Conservation (phyloP, 2,113 vertebrate genomes). For the Piprites chloris region DNA sequence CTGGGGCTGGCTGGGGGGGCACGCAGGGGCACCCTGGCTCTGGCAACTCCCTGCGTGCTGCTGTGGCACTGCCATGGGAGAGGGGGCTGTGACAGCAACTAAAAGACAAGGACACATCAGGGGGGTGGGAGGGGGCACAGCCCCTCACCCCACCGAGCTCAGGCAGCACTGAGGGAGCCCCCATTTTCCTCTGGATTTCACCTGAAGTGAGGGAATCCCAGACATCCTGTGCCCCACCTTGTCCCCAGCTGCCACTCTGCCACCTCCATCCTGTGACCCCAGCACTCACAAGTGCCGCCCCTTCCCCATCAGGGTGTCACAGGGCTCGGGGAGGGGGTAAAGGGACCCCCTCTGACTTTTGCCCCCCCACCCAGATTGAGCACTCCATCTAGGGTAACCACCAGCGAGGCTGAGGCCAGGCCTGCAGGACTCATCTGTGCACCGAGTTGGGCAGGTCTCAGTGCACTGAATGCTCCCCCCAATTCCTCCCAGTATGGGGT, state of each 20-base stretch:
- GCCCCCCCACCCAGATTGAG: neutral
- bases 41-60: neutral
- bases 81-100: neutral
- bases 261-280: neutral
- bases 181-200: neutral
- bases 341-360: neutral
- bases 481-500: neutral
- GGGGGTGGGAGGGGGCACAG: neutral
- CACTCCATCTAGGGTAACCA: neutral
- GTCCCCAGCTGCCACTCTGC: neutral
- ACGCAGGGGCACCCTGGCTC: neutral
- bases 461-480: accelerated
- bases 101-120: neutral
- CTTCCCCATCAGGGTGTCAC: accelerated
- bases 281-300: neutral
- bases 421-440: neutral
- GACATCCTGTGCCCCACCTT: neutral
- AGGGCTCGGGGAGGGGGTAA: neutral
- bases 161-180: neutral
- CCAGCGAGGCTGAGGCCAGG: neutral
- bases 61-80: neutral
- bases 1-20: neutral
- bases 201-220: neutral
- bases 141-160: neutral
- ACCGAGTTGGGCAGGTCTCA: neutral